A percentile compares a stretch with the other conserved stretches of the same genome.
Evolutionary conservation across 64 coral and sea anemone genomes (phyloP).

Genomic region (Dendronephthya gigantea): DNA sequence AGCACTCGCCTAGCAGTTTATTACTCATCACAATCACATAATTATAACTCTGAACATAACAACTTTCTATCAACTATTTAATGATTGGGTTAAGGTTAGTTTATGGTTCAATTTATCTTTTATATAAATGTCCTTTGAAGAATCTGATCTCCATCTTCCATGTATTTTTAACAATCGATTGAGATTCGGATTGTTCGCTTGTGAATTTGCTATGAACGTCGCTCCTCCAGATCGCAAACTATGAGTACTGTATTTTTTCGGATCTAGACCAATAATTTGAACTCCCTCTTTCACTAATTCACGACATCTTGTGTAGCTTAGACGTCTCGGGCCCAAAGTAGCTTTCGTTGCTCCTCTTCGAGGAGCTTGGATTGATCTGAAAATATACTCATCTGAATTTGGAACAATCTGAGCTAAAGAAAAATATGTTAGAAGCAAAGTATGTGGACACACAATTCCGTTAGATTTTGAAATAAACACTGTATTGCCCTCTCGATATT

Average conservation of each 20-base stretch:
- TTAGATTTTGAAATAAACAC: no score
- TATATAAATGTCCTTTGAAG: not conserved
- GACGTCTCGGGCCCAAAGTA: not conserved
- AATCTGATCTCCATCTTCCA: not conserved
- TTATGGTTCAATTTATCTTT: not conserved
- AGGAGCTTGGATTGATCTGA: not conserved
- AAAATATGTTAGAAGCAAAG: not conserved
- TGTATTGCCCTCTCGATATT: no score
- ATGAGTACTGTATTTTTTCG: not conserved
- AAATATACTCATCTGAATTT: not conserved
- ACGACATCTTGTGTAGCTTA: not conserved
- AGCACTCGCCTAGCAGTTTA: no score
- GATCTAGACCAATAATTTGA: not conserved
- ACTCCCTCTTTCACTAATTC: not conserved
- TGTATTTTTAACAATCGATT: not conserved
- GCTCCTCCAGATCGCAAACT: not conserved
- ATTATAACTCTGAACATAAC: no score
- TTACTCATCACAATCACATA: no score
- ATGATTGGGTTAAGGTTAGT: conserved; percentile 6
- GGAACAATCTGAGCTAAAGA: not conserved
- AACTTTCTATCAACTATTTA: no score
- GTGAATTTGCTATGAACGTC: not conserved
- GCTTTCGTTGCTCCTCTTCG: not conserved
- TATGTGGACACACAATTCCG: not conserved
- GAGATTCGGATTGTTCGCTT: not conserved